Conservation (phyloP, 2,888 invertebrate species). For the Sarcophaga carnaria region DNA sequence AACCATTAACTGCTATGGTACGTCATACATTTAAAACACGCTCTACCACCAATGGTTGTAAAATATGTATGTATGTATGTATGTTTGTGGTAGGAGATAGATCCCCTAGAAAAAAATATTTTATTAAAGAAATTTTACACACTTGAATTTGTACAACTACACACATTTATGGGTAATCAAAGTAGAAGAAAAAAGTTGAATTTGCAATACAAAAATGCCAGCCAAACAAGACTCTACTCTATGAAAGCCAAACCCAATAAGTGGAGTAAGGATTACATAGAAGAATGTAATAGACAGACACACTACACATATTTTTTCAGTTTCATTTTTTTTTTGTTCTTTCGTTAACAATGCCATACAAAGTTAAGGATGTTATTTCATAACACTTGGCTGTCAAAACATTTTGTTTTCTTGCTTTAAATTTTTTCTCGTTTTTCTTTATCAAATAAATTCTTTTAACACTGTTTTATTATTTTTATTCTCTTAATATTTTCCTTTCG, state of each 20-base stretch:
- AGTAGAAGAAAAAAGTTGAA: too few relatives aligned
- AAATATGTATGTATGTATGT: slow-evolving; percentile 23
- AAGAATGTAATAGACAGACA: not conserved
- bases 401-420: slow-evolving; percentile 5
- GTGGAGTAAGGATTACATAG: slow-evolving; percentile 41
- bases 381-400: slow-evolving; percentile 60
- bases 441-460: too few relatives aligned
- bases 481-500: not conserved
- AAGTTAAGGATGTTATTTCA: slow-evolving; percentile 67
- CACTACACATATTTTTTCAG: slow-evolving; percentile 1
- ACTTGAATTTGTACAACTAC: not conserved
- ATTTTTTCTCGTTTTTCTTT: slow-evolving; percentile 6
- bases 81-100: not conserved
- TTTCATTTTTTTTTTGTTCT: slow-evolving; percentile 14
- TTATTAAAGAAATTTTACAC: slow-evolving; percentile 18
- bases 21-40: slow-evolving; percentile 16
- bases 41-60: not conserved
- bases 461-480: too few relatives aligned
- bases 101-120: slow-evolving; percentile 30
- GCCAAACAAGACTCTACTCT: not conserved
- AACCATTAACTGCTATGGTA: slow-evolving; percentile 2
- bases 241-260: slow-evolving; percentile 14
- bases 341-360: slow-evolving; percentile 43
- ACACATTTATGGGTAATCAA: not conserved
- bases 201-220: not conserved